Base-by-base conservation (phyloP, 2,113 vertebrate species). In the Phaethornis superciliosus region DNA sequence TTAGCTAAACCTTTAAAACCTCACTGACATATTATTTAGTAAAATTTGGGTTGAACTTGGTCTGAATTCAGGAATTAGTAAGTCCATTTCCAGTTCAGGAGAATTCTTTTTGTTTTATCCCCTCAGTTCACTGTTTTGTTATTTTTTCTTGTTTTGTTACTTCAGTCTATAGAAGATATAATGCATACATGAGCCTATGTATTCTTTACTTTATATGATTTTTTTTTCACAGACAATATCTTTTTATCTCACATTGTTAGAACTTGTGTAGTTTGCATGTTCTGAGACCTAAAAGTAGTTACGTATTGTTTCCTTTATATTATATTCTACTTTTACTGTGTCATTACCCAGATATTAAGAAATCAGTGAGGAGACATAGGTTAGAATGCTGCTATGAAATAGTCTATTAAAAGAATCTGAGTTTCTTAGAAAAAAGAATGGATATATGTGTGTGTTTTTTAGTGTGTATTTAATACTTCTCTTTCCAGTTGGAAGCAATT, bases 1-100 rank as follows among this genome's bases (percentile, higher is more conserved):
- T 94, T 94, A 81, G 56, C 86, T 60, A 69, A 69, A 49, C 89
- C 51, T 86, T 95, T 86, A 79, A 78, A 59, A 47, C 85, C 85
- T 71, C 12, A 7, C 35, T n/a, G 54, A 69, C 85, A 91, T 70
- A 89, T 92, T 92, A 82, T 44, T 94, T 90, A 85, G 19, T 64
- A 87, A 47, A 85, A 74, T 26, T 56, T 80, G 49, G 37, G 44
- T 15, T 56, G 63, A 80, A 60, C n/a, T 67, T 55, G 62, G 86
- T 65, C 67, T 37, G 10, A 85, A 90, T 85, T 94, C 60, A 80
- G 72, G 77, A 91, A 82, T 68, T 59, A 94, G 14, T 69, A 80
- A 86, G 1, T 18, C 40, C 62, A 70, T 23, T 80, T 32, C 15
- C 51, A 76, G 62, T 82, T 77, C 60, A 32, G 19, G 84, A 58